Evolutionary conservation across 2,113 vertebrate species (phyloP).

Genomic region (Nyctereutes procyonoides): DNA sequence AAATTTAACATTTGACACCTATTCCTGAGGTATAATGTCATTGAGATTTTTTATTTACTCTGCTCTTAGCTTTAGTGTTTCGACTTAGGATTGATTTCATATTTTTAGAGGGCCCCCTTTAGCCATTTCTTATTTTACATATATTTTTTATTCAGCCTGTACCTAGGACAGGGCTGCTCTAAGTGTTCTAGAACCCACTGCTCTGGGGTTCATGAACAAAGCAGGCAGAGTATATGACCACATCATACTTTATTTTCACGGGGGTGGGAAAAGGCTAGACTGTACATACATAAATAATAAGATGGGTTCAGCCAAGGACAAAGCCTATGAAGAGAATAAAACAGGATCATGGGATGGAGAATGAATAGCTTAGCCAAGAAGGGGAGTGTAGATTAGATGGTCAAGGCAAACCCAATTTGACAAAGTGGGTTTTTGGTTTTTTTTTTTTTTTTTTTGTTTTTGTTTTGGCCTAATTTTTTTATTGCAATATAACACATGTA

Average conservation of each 20-base stretch:
- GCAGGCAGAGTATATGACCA: not conserved
- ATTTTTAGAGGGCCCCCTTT: not conserved
- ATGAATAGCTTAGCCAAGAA: not conserved
- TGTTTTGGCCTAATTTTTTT: not conserved
- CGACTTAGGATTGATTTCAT: not conserved
- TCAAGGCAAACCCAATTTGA: not conserved
- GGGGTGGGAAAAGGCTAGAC: not conserved
- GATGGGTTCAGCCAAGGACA: not conserved
- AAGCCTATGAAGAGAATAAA: not conserved
- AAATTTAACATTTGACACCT: constrained; percentile 11
- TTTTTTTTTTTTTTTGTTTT: not conserved
- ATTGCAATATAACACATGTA: not conserved
- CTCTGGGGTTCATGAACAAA: not conserved
- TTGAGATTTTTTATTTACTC: not conserved
- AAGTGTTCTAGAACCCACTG: not conserved
- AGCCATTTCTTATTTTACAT: constrained; percentile 4
- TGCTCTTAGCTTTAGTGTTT: not conserved
- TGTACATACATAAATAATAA: not conserved
- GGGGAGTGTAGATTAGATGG: not conserved
- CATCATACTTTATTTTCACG: not conserved
- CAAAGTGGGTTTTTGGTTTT: not conserved
- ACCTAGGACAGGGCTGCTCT: not conserved
- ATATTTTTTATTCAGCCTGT: not conserved
- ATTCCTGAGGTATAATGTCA: not conserved
- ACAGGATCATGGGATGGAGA: not conserved